Evolutionary conservation across 2,113 vertebrate genomes (phyloP), one percentile per base, ranked within the genome.

Genomic region (Nothoprocta perdicaria): DNA sequence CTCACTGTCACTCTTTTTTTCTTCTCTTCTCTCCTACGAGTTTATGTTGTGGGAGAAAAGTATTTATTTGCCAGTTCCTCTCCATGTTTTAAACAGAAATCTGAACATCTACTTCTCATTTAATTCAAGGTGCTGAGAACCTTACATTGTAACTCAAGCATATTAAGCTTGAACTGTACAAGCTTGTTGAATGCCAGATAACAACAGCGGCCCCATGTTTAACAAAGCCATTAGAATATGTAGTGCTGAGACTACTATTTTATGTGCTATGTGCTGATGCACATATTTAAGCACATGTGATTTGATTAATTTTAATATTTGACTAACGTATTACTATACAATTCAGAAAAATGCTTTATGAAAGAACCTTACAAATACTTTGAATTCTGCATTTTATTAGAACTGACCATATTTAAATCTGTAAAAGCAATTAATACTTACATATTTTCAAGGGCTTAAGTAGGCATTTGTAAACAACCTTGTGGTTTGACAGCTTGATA

Each of bases 401-500:
- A 66, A n/a, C 33, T 63, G 60, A 12, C 4, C 26, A 10, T 17
- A 77, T 21, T 78, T 29, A 27, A 86, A 83, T 52, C 6, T 48
- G n/a, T 58, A 79, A 84, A 76, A 84, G 48, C 10, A 38, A 43
- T 3, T 1, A 73, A 71, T 93, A 87, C 97, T 97, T 93, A 98
- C 98, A 96, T 57, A 78, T 15, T 81, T 82, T 89, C 43, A 98
- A 95, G 1, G 96, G 77, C 41, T 55, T 94, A 66, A 98, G 96
- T 23, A 98, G 91, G 74, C 97, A 82, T 65, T 93, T 96, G 95
- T 98, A 98, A 85, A 96, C 12, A 78, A 85, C 24, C 3, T 18
- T 73, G 81, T 98, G 97, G 35, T 76, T 83, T 35, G 88, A 19
- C 74, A 98, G 90, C 82, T 98, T 98, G 67, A 86, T 60, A 76